Evolutionary conservation across 30 jellyfish, hydroid and myxozoan genomes (phyloP).

Genomic region (Pelagia noctiluca): DNA sequence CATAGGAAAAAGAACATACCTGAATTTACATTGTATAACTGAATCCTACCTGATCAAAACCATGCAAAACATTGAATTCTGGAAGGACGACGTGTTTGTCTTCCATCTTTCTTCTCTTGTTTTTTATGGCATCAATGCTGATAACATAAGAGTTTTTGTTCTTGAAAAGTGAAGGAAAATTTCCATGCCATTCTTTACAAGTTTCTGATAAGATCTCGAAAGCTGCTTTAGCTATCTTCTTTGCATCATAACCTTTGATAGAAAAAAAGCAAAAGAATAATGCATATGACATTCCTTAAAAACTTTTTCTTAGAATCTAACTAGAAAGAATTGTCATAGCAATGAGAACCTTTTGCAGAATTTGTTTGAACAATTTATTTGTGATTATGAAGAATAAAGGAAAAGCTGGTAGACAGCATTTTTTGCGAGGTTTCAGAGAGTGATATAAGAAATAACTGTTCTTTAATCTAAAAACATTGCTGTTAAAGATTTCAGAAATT

Average conservation of each 20-base stretch:
- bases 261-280: slow-evolving; percentile 9
- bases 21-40: background rate
- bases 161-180: slow-evolving; percentile 27
- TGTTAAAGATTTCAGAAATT: no score
- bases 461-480: no score
- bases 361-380: no score
- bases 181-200: slow-evolving; percentile 45
- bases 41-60: slow-evolving; percentile 54
- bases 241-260: slow-evolving; percentile 73
- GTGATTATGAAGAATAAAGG: no score
- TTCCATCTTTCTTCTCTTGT: slow-evolving; percentile 90
- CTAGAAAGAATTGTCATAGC: no score
- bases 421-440: background rate
- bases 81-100: slow-evolving; percentile 75
- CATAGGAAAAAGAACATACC: background rate
- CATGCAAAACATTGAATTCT: slow-evolving; percentile 70
- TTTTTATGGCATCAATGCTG: slow-evolving; percentile 66
- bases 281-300: no score
- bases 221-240: slow-evolving; percentile 65
- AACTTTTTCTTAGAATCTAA: no score
- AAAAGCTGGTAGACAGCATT: background rate
- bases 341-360: no score
- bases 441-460: no score
- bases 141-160: slow-evolving; percentile 28
- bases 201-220: slow-evolving; percentile 20